Evolutionary conservation across 2,888 invertebrate genomes (phyloP).

Genomic region (Pollenia griseotomentosa): DNA sequence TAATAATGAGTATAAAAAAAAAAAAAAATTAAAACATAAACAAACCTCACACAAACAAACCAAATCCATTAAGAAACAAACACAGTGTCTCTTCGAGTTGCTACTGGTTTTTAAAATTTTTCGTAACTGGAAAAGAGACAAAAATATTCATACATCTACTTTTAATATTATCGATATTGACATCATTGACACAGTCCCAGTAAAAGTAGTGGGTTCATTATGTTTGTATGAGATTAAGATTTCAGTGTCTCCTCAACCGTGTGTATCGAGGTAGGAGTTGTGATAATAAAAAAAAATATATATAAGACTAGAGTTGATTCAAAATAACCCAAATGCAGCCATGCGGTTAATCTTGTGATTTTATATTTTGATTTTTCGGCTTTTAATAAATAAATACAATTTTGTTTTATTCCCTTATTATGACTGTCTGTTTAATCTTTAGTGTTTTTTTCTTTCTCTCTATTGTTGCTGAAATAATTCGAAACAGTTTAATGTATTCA

Average conservation of each 20-base stretch:
- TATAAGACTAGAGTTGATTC: not conserved
- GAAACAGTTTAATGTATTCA: slow-evolving; percentile 1
- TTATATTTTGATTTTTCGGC: slow-evolving; percentile 24
- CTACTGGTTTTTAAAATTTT: slow-evolving; percentile 76
- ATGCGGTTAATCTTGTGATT: slow-evolving; percentile 74
- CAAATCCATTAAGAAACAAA: slow-evolving; percentile 68
- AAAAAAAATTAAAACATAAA: slow-evolving; percentile 53
- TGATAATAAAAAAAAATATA: not conserved
- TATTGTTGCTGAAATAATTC: slow-evolving; percentile 26
- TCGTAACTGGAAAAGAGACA: slow-evolving; percentile 22
- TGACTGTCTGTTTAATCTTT: slow-evolving; percentile 68
- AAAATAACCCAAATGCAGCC: slow-evolving; percentile 59
- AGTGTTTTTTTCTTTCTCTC: slow-evolving; percentile 28
- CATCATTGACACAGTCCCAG: slow-evolving; percentile 39
- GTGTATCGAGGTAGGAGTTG: not conserved
- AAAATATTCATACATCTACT: slow-evolving; percentile 41
- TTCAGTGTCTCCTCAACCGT: not conserved
- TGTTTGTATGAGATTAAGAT: not conserved
- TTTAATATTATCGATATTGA: slow-evolving; percentile 51
- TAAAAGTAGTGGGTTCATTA: slow-evolving; percentile 49
- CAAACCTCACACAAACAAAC: slow-evolving; percentile 62
- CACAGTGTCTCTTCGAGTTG: slow-evolving; percentile 49
- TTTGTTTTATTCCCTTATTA: slow-evolving; percentile 51
- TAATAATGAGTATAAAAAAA: slow-evolving; percentile 42
- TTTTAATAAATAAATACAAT: slow-evolving; percentile 32